Evolutionary conservation across 2,888 invertebrate species (phyloP).

Genomic region (Orthosia gothica): DNA sequence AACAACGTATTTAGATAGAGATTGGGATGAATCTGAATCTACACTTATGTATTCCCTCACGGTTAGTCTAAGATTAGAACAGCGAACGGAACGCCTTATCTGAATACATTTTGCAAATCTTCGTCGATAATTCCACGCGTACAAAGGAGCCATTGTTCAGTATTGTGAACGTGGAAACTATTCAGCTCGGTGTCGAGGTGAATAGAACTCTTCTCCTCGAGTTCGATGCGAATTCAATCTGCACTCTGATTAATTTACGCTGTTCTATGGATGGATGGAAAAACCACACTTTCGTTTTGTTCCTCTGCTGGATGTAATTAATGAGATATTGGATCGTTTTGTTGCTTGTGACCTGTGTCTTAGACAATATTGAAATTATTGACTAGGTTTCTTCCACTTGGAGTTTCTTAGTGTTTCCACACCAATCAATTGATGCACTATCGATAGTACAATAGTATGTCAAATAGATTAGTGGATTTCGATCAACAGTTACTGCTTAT

Average conservation of each 20-base stretch:
- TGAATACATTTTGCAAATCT: conserved; percentile 58
- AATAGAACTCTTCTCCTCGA: conserved; percentile 49
- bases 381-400: background rate
- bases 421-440: no score
- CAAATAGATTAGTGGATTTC: no score
- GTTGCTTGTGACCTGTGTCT: background rate
- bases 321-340: conserved; percentile 4
- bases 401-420: no score
- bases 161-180: conserved; percentile 64
- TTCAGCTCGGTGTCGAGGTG: conserved; percentile 57
- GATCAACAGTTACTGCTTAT: no score
- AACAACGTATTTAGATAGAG: no score
- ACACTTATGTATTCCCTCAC: conserved; percentile 14
- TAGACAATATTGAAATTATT: background rate
- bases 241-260: conserved; percentile 61
- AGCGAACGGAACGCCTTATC: conserved; percentile 43
- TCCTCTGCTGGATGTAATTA: background rate
- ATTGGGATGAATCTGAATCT: background rate
- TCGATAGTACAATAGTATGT: no score
- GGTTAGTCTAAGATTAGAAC: conserved; percentile 34
- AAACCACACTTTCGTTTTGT: conserved; percentile 13
- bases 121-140: conserved; percentile 59
- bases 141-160: conserved; percentile 63
- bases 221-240: conserved; percentile 45
- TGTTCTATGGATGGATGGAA: conserved; percentile 10